Conservation (phyloP, 2,113 vertebrate species). For the Mobula birostris region DNA sequence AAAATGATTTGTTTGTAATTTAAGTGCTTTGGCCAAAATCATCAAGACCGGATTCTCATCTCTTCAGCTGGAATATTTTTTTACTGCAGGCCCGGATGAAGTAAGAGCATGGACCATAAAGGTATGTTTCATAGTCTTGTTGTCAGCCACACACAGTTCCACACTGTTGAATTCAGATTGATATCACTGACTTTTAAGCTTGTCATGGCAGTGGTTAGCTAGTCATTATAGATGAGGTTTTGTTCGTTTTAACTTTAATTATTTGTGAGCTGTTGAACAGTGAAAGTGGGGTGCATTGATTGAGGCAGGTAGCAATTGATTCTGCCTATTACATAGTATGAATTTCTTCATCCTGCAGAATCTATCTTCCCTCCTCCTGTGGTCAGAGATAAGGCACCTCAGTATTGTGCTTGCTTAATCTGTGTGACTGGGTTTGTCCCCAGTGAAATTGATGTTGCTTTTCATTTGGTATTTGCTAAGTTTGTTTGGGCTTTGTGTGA, state of each 20-base stretch:
- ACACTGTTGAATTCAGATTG: conserved; percentile 86
- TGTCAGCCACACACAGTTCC: conserved; percentile 75
- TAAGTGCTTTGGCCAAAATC: conserved; percentile 92
- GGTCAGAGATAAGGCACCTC: conserved; percentile 93
- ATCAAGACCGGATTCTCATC: conserved; percentile 93
- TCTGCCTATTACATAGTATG: conserved; percentile 99
- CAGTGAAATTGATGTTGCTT: conserved; percentile 99
- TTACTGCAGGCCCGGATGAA: conserved; percentile 97
- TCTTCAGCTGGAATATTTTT: conserved; percentile 98
- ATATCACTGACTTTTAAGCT: conserved; percentile 95
- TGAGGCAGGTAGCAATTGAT: conserved; percentile 99
- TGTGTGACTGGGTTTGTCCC: conserved; percentile 99
- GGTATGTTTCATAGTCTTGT: conserved; percentile 76
- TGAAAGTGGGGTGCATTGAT: conserved; percentile 99
- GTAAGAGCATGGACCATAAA: conserved; percentile 97
- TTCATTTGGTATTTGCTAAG: conserved; percentile 92
- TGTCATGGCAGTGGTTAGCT: conserved; percentile 93
- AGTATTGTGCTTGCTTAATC: conserved; percentile 99
- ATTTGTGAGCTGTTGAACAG: conserved; percentile 98
- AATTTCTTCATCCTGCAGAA: conserved; percentile 99
- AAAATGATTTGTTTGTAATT: conserved; percentile 42
- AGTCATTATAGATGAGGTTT: conserved; percentile 93
- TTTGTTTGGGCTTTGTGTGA: conserved; percentile 78
- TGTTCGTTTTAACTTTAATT: conserved; percentile 98
- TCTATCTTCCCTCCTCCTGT: conserved; percentile 99